Conservation (phyloP, 2,113 vertebrate species). For the Nestor notabilis region DNA sequence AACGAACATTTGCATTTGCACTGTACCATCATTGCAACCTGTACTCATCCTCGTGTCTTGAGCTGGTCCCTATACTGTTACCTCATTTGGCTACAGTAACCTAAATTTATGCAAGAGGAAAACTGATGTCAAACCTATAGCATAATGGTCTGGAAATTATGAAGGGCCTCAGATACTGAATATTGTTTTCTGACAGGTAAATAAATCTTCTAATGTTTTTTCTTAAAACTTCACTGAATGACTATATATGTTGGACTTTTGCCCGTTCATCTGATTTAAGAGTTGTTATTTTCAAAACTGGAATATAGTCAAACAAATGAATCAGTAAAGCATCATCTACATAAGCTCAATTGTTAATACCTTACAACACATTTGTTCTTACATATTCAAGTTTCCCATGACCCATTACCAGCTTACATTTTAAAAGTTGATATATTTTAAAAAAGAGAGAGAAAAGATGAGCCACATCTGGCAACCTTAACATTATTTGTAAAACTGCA, state of each 20-base stretch:
- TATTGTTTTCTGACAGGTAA: background rate
- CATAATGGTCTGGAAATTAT: background rate
- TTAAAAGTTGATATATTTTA: background rate
- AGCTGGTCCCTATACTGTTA: background rate
- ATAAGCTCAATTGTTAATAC: background rate
- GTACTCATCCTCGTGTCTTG: background rate
- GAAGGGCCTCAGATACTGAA: background rate
- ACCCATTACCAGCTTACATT: background rate
- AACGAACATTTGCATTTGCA: background rate
- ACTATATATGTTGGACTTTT: background rate
- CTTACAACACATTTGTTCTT: background rate
- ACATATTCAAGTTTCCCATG: background rate
- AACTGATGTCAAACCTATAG: background rate
- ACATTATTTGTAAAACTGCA: conserved; percentile 23
- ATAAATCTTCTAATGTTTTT: background rate
- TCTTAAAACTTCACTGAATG: background rate
- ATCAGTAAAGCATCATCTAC: background rate
- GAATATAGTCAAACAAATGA: background rate
- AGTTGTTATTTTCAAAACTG: background rate
- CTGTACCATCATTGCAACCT: background rate
- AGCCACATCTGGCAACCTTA: conserved; percentile 32
- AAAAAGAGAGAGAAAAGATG: background rate
- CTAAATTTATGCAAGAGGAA: background rate
- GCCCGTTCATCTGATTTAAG: background rate
- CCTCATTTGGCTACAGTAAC: background rate